These are phyloP conservation scores for Ginglymostoma cirratum DNA, from an alignment of 2,113 vertebrate genomes.

Conservation along the genomic window DNA sequence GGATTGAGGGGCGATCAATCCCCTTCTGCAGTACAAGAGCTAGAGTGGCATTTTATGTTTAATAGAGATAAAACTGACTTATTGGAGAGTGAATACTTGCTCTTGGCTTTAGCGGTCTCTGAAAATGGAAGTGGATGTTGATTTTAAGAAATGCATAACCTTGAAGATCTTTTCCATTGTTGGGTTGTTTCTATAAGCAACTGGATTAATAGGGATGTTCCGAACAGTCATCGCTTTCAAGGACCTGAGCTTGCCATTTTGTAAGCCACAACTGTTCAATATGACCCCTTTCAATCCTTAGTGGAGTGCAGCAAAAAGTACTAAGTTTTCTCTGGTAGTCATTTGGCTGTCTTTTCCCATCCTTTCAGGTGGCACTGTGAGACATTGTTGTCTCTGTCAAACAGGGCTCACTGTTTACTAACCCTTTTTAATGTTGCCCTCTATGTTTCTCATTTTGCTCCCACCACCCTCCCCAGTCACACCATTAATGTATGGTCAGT, in stretches of 20 bases:
- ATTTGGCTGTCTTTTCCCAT: neutral
- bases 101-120: neutral
- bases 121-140: neutral
- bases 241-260: neutral
- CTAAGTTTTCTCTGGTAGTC: neutral
- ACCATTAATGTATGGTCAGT: neutral
- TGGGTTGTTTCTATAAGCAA: neutral
- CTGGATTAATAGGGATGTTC: neutral
- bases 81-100: neutral
- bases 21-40: neutral
- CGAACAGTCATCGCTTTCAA: neutral
- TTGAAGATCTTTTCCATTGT: neutral
- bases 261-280: neutral
- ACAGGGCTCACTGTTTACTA: neutral
- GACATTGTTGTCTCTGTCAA: neutral
- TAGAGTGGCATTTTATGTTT: neutral
- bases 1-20: neutral
- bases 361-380: neutral
- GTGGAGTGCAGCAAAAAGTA: neutral
- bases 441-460: neutral
- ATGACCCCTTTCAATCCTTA: neutral
- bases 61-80: neutral
- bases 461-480: neutral
- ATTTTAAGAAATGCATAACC: neutral
- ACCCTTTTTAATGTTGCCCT: neutral